Conservation (phyloP, 2,113 vertebrate species). For the Stercorarius parasiticus region DNA sequence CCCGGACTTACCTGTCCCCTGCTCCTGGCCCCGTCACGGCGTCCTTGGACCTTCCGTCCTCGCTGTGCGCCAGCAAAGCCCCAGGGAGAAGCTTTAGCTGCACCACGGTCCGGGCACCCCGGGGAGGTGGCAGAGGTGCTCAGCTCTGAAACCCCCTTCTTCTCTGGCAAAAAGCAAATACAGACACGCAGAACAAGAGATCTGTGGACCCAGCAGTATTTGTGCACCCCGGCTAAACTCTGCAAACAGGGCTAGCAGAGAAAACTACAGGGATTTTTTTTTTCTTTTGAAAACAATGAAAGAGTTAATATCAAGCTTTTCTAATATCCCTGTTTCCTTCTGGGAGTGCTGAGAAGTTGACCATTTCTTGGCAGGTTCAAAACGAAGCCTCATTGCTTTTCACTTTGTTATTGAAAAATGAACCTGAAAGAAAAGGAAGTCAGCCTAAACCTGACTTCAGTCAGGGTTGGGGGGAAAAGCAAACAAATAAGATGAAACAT, state of each 20-base stretch:
- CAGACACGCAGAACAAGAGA: neutral
- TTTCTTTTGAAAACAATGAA: neutral
- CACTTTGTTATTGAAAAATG: neutral
- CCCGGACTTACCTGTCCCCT: neutral
- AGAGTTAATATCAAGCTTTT: neutral
- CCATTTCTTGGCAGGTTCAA: neutral
- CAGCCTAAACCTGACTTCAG: neutral
- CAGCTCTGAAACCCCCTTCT: neutral
- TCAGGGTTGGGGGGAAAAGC: neutral
- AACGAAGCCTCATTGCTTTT: neutral
- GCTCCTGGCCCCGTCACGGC: neutral
- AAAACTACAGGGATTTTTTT: neutral
- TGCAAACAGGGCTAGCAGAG: neutral
- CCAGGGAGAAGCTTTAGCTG: neutral
- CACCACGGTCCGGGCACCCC: neutral
- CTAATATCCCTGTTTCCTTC: neutral
- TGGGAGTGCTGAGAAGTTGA: neutral
- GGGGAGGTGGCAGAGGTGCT: neutral
- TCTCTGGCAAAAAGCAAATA: neutral
- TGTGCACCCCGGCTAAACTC: neutral
- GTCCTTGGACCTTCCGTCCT: neutral
- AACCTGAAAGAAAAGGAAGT: conserved; percentile 28
- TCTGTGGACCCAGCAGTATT: conserved; percentile 41
- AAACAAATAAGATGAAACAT: conserved; percentile 13
- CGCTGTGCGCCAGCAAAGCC: neutral